Conservation (phyloP, 2,113 vertebrate genomes). For the Ammodytes dubius region DNA sequence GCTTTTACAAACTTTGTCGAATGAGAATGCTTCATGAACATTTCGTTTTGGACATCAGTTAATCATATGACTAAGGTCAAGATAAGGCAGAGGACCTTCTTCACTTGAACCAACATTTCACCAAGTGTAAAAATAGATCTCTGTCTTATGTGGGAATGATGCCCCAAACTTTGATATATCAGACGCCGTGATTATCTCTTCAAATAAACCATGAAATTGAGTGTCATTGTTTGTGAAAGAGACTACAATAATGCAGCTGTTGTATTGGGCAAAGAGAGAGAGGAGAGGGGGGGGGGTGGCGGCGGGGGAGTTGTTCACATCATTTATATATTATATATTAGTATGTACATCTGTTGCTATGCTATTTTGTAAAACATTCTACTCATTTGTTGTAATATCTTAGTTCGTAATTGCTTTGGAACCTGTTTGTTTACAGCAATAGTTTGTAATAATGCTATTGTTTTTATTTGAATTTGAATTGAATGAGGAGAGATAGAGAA, state of each 20-base stretch:
- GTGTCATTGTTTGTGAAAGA: conserved; percentile 51
- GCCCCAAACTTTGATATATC: conserved; percentile 51
- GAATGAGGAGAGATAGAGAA: no score
- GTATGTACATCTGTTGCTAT: no score
- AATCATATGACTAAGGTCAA: conserved; percentile 29
- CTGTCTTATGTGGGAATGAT: conserved; percentile 28
- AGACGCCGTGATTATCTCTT: conserved; percentile 48
- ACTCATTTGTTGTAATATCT: no score
- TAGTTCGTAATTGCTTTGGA: no score
- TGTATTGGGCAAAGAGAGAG: conserved; percentile 34
- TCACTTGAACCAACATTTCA: conserved; percentile 47
- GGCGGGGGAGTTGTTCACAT: no score
- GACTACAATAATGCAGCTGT: conserved; percentile 23
- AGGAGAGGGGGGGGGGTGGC: conserved; percentile 2
- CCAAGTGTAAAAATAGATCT: conserved; percentile 45
- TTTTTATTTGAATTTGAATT: no score
- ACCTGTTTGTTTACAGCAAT: no score
- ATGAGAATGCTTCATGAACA: conserved; percentile 3
- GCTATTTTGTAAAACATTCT: no score
- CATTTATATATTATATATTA: no score
- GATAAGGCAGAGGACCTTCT: conserved; percentile 20
- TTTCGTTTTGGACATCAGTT: conserved; percentile 15
- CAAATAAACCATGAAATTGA: conserved; percentile 68
- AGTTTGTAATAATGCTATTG: no score
- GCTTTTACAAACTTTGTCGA: no score